Conservation (phyloP, 2,888 invertebrate species). For the Synanthedon formicaeformis region DNA sequence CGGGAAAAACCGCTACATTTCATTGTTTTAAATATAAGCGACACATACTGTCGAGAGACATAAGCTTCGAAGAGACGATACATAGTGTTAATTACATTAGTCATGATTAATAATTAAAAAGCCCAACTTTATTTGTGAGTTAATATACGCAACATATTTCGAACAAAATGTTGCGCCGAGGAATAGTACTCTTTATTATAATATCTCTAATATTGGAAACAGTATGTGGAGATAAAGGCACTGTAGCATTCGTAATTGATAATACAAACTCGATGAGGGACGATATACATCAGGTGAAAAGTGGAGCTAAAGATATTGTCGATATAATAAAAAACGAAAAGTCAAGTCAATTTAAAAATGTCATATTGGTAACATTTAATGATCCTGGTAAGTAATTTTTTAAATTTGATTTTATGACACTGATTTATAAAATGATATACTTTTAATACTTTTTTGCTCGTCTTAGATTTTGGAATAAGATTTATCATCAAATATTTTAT, state of each 20-base stretch:
- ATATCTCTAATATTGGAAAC: background rate
- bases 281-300: conserved; percentile 16
- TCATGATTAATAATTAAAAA: too few species aligned
- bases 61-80: too few species aligned
- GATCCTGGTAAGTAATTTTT: conserved; percentile 20
- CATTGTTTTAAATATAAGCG: too few species aligned
- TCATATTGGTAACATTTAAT: conserved; percentile 27
- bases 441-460: too few species aligned
- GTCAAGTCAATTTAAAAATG: conserved; percentile 17
- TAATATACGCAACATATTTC: background rate
- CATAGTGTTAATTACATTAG: too few species aligned
- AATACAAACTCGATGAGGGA: conserved; percentile 18
- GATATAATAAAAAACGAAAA: conserved; percentile 14
- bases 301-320: conserved; percentile 13
- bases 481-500: too few species aligned
- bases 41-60: too few species aligned
- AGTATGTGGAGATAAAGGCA: background rate
- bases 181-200: background rate
- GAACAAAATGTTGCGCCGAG: background rate
- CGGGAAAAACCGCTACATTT: too few species aligned
- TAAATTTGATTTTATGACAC: background rate
- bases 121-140: too few species aligned
- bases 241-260: conserved; percentile 22
- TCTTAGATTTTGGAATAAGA: too few species aligned
- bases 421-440: too few species aligned